Evolutionary conservation across 2,113 vertebrate genomes (phyloP), one percentile per base, ranked within the genome.

Genomic region (Petromus typicus): DNA sequence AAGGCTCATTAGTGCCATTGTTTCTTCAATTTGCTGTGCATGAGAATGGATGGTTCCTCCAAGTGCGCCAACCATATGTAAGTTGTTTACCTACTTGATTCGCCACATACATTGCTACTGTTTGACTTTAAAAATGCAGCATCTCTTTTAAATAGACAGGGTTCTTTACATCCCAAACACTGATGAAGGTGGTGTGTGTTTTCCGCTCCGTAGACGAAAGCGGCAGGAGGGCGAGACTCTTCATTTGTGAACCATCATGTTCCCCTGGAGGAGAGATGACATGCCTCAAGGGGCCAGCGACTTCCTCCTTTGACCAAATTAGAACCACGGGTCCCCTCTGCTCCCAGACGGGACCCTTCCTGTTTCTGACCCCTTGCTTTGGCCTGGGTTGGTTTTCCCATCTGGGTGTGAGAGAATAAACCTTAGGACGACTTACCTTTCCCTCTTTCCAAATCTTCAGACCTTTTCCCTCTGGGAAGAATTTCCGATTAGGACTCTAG

Each of bases 1-100:
- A 98, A 98, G 98, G 98, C 99, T 99, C 99, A 99, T 99, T 99
- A 99, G 99, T 98, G 99, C 99, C 99, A 99, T 99, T 99, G 99
- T 98, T 98, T 98, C 98, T 98, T 98, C 98, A 98, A 98, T 99
- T 98, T 98, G 98, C 98, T 98, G 98, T 98, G 98, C 98, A 98
- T 94, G 98, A 98, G 98, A 98, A 97, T 96, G 98, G 98, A 96
- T 98, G 98, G 98, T 98, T 98, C 98, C 99, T 99, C 99, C 99
- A 98, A 99, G 99, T 98, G 98, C 98, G 98, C 98, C 98, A 98
- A 98, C 98, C 98, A 98, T 98, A 98, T 98, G 98, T 99, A 99
- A 98, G 98, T 98, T 99, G 99, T 99, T 99, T 99, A 99, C 99
- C 98, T 98, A 98, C 98, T 98, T 98, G 98, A 98, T 99, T 99